Evolutionary conservation across 2,113 vertebrate genomes (phyloP), one percentile per base, ranked within the genome.

Genomic region (Ceyx cyanopectus): DNA sequence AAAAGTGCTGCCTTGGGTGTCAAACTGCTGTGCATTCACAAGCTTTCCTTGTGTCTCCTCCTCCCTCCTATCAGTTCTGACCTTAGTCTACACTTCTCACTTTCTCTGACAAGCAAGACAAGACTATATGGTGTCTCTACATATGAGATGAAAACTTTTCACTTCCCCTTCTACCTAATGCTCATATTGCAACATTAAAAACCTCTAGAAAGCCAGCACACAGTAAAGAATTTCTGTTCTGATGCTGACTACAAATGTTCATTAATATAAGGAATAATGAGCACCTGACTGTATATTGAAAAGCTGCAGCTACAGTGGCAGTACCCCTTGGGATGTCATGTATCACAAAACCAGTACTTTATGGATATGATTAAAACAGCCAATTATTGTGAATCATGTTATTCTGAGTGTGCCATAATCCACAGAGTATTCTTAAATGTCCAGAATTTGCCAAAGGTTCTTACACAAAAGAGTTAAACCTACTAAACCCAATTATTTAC

Each of bases 171-270:
- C 61, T 88, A 34, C 21, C 48, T 32, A 69, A 10, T 61, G 29
- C 13, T 88, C 43, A 70, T 67, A 40, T 8, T 48, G n/a, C 29
- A 83, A 57, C 56, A 78, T 37, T 6, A 95, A 94, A 93, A 72
- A 37, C 8, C 10, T 6, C 3, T 30, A 60, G 62, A 85, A 82
- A 82, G 37, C 22, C 27, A 62, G 22, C 12, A 73, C 3, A 13
- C 10, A 2, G 10, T 74, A 51, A 41, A 77, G 56, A 92, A 83
- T 81, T 81, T 83, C 43, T 80, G 26, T 54, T 85, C 63, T 62
- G 46, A 15, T 77, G 32, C 40, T 74, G 46, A 74, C 78, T 63
- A n/a, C 16, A 81, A 73, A 60, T 58, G 24, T 7, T 66, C 26
- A 30, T 5, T 5, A 37, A 56, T 22, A 21, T 13, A 27, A 82